Conservation (phyloP, 2,113 vertebrate genomes). For the Neodon shergylaensis region DNA sequence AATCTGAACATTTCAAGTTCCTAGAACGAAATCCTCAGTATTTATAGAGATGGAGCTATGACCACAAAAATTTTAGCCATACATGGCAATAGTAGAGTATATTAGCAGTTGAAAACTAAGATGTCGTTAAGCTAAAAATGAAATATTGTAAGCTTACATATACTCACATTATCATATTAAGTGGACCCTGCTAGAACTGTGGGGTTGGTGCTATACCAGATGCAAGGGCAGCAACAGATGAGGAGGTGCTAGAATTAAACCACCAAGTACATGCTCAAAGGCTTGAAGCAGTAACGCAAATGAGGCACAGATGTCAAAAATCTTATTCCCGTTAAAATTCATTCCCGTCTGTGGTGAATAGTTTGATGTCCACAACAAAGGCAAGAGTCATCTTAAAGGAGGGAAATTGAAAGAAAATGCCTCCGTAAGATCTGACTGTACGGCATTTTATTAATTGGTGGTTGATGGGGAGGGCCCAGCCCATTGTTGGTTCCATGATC, state of each 20-base stretch:
- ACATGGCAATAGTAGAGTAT: background rate
- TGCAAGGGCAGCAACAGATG: constrained; percentile 17
- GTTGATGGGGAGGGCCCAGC: background rate
- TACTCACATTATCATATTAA: background rate
- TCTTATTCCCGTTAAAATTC: background rate
- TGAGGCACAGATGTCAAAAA: constrained; percentile 2
- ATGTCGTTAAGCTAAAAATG: background rate
- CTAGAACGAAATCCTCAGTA: background rate
- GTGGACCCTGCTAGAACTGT: background rate
- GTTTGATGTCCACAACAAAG: too few species aligned
- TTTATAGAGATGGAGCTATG: background rate
- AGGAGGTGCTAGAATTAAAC: background rate
- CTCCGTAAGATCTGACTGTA: too few species aligned
- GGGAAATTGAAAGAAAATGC: background rate
- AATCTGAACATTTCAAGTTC: background rate
- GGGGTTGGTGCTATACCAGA: background rate
- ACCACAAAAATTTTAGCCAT: background rate
- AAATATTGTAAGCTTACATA: background rate
- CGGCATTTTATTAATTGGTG: background rate
- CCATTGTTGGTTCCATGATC: background rate
- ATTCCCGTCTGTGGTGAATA: background rate
- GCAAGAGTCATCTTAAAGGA: background rate
- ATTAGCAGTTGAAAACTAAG: background rate
- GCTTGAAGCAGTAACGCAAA: background rate
- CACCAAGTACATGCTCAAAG: background rate